Evolutionary conservation across 2,888 invertebrate species (phyloP).

Genomic region (Nebria salina): DNA sequence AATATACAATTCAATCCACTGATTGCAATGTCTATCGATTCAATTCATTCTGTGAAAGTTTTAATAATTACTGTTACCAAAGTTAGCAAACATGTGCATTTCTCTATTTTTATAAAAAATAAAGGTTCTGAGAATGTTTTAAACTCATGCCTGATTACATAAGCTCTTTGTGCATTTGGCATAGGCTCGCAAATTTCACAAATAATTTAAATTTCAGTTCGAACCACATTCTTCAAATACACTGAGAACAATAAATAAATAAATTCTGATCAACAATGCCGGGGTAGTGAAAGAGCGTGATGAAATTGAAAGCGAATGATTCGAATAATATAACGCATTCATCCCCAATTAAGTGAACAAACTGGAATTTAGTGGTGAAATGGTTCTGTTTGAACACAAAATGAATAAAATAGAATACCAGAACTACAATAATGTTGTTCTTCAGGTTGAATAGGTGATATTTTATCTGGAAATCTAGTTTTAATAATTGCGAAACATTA

Average conservation of each 20-base stretch:
- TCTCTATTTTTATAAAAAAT: too few species aligned
- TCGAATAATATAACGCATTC: not conserved
- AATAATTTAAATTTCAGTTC: too few species aligned
- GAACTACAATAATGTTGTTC: not conserved
- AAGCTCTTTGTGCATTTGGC: too few species aligned
- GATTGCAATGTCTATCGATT: too few species aligned
- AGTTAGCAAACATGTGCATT: too few species aligned
- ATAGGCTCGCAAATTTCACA: too few species aligned
- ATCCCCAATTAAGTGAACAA: not conserved
- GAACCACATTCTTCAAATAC: not conserved
- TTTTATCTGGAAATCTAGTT: constrained; percentile 27
- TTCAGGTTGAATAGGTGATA: constrained; percentile 3
- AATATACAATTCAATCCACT: too few species aligned
- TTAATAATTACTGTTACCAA: too few species aligned
- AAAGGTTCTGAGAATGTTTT: too few species aligned
- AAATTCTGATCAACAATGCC: not conserved
- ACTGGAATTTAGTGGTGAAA: not conserved
- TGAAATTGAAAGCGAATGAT: not conserved
- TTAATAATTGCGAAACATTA: constrained; percentile 43
- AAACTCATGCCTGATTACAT: too few species aligned
- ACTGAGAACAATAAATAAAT: not conserved
- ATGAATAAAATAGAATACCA: not conserved
- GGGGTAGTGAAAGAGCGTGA: not conserved
- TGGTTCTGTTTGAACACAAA: not conserved
- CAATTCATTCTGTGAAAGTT: too few species aligned